These are phyloP conservation scores for Amphimallon solstitiale DNA, from an alignment of 2,888 invertebrate genomes.

Conservation along the genomic window DNA sequence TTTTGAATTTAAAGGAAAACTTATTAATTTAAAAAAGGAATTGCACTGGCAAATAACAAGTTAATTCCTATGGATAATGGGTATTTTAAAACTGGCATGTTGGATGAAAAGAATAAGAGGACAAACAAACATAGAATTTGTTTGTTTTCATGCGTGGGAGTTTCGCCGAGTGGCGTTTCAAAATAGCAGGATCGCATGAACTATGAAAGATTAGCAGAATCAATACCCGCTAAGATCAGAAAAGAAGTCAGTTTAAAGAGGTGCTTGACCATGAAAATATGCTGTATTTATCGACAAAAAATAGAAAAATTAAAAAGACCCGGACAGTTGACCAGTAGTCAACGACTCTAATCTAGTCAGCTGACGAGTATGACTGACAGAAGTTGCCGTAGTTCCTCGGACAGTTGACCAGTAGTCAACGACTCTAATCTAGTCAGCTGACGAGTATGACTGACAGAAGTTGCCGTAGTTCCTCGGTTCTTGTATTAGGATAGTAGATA, in stretches of 20 bases:
- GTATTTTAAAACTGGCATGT: neutral
- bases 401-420: conserved; percentile 36
- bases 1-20: neutral
- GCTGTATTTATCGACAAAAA: neutral
- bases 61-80: no score
- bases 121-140: neutral
- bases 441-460: conserved; percentile 57
- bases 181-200: conserved; percentile 33
- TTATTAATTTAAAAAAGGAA: neutral
- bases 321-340: conserved; percentile 36
- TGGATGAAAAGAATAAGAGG: no score
- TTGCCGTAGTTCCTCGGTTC: conserved; percentile 52
- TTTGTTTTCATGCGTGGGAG: conserved; percentile 42
- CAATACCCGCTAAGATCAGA: conserved; percentile 22
- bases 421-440: conserved; percentile 1
- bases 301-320: neutral
- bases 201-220: conserved; percentile 18
- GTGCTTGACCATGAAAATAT: neutral
- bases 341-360: neutral
- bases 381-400: conserved; percentile 54
- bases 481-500: conserved; percentile 49
- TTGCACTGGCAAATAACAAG: conserved; percentile 33
- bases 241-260: conserved; percentile 29
- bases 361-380: conserved; percentile 56
- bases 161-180: conserved; percentile 8